Base-by-base conservation (phyloP, 2,888 invertebrate genomes). In the Chorisops tibialis region DNA sequence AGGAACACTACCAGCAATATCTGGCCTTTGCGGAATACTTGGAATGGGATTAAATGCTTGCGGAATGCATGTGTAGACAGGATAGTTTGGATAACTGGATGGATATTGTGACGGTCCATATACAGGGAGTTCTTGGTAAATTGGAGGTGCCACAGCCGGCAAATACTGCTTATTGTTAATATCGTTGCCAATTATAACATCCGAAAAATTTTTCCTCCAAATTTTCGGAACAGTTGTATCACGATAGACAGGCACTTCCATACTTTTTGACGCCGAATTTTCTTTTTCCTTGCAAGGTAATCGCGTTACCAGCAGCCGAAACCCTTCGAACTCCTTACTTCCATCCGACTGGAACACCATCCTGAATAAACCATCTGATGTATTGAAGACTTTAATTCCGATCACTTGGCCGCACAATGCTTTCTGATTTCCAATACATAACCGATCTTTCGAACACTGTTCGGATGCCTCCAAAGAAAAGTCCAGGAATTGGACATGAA, bases 401-500 rank as follows among this genome's bases (percentile, higher is more conserved):
- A 72, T 70, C 30, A 78, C 74, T 48, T 69, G 77, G 0, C 84
- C 84, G 68, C 85, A 85, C 14, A 83, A 70, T 4, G 79, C 73
- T 65, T 81, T 73, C 24, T 9, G 12, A n/a, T 72, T 73, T 37
- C 69, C 74, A 24, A 69, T 68, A 54, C 72, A 67, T 48, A 85
- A 68, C 62, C 80, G 79, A 70, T 83, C 83, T 41, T 78, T 77
- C 4, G 68, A 70, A 70, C 85, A 85, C 62, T 80, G 79, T 5
- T 71, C 67, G 4, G 83, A 80, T 1, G 77, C 63, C 67, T 79
- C 78, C 41, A 85, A 64, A 62, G 78, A 70, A 67, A 85, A 85
- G 69, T 84, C 81, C 43, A 83, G 69, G 68, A 85, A 83, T 67
- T 82, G 79, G 30, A 85, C 73, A 63, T 81, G 79, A 68, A 81